phyloP scores from a whole-genome alignment of 1,140 invertebrate species.

The Heterodera carotae region DNA sequence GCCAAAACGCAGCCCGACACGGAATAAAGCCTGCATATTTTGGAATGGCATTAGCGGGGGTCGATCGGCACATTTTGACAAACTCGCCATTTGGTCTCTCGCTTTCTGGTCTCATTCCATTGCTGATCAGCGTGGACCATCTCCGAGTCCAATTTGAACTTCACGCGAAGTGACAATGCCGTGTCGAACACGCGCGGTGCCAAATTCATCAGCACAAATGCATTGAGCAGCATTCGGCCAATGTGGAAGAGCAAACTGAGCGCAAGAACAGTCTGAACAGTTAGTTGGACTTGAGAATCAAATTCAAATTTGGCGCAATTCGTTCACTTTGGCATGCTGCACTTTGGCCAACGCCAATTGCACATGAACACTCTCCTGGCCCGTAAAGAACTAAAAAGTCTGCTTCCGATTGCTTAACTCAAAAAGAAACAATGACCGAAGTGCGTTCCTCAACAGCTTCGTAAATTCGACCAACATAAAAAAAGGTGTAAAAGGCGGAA shows the following conservation, averaged over 20 bases:
- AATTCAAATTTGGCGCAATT: not conserved
- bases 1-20: conserved; percentile 9
- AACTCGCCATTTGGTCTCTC: conserved; percentile 22
- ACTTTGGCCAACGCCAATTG: not conserved
- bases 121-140: conserved; percentile 7
- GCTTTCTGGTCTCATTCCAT: conserved; percentile 5
- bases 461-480: conserved; percentile 23
- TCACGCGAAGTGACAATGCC: conserved; percentile 2
- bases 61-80: conserved; percentile 11
- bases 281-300: not conserved
- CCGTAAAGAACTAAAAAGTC: not conserved
- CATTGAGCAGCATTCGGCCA: conserved; percentile 25
- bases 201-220: conserved; percentile 11
- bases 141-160: conserved; percentile 26
- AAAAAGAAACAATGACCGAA: conserved; percentile 8
- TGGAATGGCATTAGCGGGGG: no score
- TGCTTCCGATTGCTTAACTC: not conserved
- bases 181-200: conserved; percentile 18
- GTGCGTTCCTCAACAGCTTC: conserved; percentile 6
- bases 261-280: conserved; percentile 10
- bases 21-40: not conserved
- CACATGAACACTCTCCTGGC: not conserved
- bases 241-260: conserved; percentile 27
- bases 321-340: not conserved
- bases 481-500: conserved; percentile 31